A percentile compares a stretch with the other conserved stretches of the same genome.
phyloP scores from a whole-genome alignment of 1,140 invertebrate genomes.

The Brachionus asplanchnoidis region DNA sequence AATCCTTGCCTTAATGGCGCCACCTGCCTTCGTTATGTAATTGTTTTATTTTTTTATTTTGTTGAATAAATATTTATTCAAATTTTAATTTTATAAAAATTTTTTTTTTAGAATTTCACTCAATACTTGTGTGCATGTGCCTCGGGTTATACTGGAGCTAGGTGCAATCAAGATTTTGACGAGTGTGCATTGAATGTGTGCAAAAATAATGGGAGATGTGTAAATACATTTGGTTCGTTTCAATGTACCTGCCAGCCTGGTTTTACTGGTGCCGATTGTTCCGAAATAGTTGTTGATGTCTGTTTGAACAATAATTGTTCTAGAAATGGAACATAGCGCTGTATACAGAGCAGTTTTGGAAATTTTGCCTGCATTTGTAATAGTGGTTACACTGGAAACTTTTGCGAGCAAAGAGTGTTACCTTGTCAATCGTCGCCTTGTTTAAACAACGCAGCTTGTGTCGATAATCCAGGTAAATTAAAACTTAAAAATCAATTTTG shows the following conservation, averaged over 20 bases:
- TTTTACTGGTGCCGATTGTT: neutral
- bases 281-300: neutral
- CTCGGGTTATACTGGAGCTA: constrained; percentile 60
- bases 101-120: constrained; percentile 57
- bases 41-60: constrained; percentile 44
- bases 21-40: constrained; percentile 41
- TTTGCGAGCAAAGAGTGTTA: neutral
- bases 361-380: constrained; percentile 29
- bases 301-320: neutral
- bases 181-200: constrained; percentile 58
- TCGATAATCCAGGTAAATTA: neutral
- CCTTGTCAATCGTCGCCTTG: constrained; percentile 9
- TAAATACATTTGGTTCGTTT: constrained; percentile 33
- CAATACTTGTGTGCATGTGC: constrained; percentile 62
- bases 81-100: neutral
- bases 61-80: neutral
- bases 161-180: constrained; percentile 54
- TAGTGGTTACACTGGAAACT: neutral
- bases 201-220: constrained; percentile 45
- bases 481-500: neutral
- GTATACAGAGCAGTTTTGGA: neutral
- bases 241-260: neutral
- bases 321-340: neutral
- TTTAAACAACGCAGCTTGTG: constrained; percentile 18
- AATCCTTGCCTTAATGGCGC: constrained; percentile 36